phyloP scores from a whole-genome alignment of 2,888 invertebrate genomes.

The Leucophora obtusa region DNA sequence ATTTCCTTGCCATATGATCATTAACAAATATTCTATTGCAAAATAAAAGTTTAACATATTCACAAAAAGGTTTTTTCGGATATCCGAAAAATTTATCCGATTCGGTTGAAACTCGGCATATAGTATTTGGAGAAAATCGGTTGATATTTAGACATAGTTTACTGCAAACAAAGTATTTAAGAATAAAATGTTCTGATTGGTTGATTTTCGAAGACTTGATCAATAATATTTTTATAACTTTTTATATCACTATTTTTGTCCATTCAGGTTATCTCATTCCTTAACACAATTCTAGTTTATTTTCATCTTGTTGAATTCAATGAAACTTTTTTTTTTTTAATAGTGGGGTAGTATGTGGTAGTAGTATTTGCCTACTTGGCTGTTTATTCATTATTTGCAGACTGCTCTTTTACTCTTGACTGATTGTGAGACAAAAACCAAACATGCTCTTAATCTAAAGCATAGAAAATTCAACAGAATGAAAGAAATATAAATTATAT shows the following conservation, averaged over 20 bases:
- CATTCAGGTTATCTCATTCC: background rate
- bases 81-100: too few species aligned
- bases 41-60: too few species aligned
- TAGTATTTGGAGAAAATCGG: too few species aligned
- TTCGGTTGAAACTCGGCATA: too few species aligned
- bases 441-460: constrained; percentile 54
- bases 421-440: constrained; percentile 63
- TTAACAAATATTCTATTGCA: too few species aligned
- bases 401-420: constrained; percentile 62
- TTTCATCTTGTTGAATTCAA: constrained; percentile 10
- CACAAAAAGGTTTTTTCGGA: too few species aligned
- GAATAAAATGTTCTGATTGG: too few species aligned
- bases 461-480: constrained; percentile 45
- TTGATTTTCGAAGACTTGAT: too few species aligned
- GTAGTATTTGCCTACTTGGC: constrained; percentile 51
- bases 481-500: constrained; percentile 25
- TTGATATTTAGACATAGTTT: too few species aligned
- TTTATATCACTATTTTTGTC: background rate
- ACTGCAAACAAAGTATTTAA: too few species aligned
- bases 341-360: constrained; percentile 5
- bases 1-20: too few species aligned
- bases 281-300: constrained; percentile 1
- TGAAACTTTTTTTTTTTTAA: constrained; percentile 3
- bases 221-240: too few species aligned
- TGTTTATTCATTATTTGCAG: constrained; percentile 60